Conservation (phyloP, 92 coral and sea anemone genomes). For the Umimayanthus kanabou region DNA sequence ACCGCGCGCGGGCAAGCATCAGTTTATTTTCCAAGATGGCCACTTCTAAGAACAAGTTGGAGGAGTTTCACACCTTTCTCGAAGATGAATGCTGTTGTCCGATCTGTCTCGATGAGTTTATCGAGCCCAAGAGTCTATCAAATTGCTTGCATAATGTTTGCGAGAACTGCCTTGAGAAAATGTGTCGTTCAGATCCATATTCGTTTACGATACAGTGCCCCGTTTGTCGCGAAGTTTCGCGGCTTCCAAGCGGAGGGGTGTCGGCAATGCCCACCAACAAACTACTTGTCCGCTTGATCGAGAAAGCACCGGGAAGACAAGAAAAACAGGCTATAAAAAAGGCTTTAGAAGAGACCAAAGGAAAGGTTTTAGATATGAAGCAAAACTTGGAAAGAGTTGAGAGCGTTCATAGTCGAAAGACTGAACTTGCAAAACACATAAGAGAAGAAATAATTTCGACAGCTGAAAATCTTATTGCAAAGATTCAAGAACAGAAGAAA, state of each 20-base stretch:
- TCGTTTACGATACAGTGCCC: constrained; percentile 28
- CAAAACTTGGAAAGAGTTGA: constrained; percentile 18
- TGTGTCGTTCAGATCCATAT: constrained; percentile 41
- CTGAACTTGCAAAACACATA: neutral
- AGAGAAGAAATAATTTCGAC: constrained; percentile 38
- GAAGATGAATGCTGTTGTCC: constrained; percentile 46
- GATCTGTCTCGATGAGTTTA: constrained; percentile 33
- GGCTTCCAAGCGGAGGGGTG: constrained; percentile 20
- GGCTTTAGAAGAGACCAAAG: constrained; percentile 21
- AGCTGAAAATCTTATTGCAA: constrained; percentile 21
- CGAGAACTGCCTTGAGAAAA: constrained; percentile 21
- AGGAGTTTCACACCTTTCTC: constrained; percentile 27
- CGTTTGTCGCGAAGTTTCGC: constrained; percentile 30
- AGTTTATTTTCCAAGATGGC: constrained; percentile 1
- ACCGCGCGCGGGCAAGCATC: neutral
- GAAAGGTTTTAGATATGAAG: constrained; percentile 5
- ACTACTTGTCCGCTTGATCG: constrained; percentile 39
- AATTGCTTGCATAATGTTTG: constrained; percentile 38
- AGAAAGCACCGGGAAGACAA: constrained; percentile 40
- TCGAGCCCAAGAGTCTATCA: constrained; percentile 37
- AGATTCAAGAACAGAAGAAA: constrained; percentile 14
- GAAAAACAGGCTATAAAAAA: constrained; percentile 38
- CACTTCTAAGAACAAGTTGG: constrained; percentile 7
- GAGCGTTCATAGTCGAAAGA: neutral
- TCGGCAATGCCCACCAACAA: constrained; percentile 39